Evolutionary conservation across 2,113 vertebrate genomes (phyloP).

Genomic region (Chrysemys picta): DNA sequence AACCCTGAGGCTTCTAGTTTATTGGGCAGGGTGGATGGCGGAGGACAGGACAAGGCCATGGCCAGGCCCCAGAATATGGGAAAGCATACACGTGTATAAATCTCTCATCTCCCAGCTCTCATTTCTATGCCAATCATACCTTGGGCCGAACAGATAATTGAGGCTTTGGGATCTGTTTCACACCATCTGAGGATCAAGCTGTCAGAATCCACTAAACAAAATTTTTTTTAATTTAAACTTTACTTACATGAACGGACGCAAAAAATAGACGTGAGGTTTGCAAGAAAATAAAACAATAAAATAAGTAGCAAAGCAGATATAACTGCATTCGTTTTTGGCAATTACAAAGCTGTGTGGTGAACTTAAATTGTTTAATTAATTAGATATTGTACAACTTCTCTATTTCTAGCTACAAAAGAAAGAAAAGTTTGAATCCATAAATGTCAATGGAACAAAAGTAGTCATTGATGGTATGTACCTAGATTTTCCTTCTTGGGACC

Average conservation of each 20-base stretch:
- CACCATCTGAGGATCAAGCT: too few relatives aligned
- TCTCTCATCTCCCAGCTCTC: not conserved
- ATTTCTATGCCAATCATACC: not conserved
- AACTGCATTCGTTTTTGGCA: not conserved
- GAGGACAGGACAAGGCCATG: not conserved
- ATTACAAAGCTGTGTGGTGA: not conserved
- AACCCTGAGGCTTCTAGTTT: not conserved
- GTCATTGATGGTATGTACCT: constrained; percentile 88
- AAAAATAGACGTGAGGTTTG: not conserved
- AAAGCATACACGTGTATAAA: not conserved
- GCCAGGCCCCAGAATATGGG: not conserved
- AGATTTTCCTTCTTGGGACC: not conserved
- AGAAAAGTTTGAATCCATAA: constrained; percentile 91
- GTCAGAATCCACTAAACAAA: too few relatives aligned
- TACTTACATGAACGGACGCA: not conserved
- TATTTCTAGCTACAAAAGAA: constrained; percentile 84
- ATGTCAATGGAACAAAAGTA: constrained; percentile 90
- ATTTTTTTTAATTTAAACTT: not conserved
- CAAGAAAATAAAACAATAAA: not conserved
- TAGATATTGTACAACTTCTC: constrained; percentile 7
- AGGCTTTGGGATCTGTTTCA: not conserved
- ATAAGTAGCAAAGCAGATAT: not conserved
- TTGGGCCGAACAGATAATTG: not conserved
- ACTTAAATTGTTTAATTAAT: not conserved
- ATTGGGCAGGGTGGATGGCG: not conserved